Evolutionary conservation across 2,113 vertebrate genomes (phyloP).

Genomic region (Ochotona princeps): DNA sequence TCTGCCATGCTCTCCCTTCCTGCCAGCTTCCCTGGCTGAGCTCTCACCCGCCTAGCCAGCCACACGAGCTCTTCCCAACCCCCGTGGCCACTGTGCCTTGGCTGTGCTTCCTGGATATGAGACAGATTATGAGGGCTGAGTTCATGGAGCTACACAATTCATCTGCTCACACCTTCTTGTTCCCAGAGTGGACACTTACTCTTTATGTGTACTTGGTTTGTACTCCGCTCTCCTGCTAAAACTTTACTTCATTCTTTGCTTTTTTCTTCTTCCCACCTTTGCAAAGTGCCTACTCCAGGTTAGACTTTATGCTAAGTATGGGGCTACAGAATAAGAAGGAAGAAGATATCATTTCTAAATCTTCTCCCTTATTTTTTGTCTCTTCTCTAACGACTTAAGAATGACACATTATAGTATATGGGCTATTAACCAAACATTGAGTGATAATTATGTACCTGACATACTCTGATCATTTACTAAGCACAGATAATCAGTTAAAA

Average conservation of each 20-base stretch:
- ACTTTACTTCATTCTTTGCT: neutral
- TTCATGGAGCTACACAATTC: neutral
- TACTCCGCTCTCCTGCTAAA: neutral
- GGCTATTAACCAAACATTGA: slow-evolving; percentile 20
- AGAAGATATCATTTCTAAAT: neutral
- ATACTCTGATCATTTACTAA: neutral
- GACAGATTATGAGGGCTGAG: neutral
- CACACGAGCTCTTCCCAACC: neutral
- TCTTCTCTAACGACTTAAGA: slow-evolving; percentile 30
- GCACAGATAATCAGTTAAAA: neutral
- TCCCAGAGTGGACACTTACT: neutral
- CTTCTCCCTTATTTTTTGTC: neutral
- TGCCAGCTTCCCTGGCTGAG: neutral
- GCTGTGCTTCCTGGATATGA: neutral
- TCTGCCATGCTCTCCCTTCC: slow-evolving; percentile 9
- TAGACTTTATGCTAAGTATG: neutral
- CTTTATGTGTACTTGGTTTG: neutral
- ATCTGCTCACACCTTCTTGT: neutral
- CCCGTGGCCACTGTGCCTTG: neutral
- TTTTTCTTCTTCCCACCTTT: slow-evolving; percentile 30
- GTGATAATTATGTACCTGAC: slow-evolving; percentile 22
- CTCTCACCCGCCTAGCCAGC: neutral
- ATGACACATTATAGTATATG: neutral
- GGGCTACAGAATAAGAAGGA: neutral
- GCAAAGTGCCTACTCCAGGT: neutral